Base-by-base conservation (phyloP, 2,888 invertebrate genomes). In the Apodemia mormo region DNA sequence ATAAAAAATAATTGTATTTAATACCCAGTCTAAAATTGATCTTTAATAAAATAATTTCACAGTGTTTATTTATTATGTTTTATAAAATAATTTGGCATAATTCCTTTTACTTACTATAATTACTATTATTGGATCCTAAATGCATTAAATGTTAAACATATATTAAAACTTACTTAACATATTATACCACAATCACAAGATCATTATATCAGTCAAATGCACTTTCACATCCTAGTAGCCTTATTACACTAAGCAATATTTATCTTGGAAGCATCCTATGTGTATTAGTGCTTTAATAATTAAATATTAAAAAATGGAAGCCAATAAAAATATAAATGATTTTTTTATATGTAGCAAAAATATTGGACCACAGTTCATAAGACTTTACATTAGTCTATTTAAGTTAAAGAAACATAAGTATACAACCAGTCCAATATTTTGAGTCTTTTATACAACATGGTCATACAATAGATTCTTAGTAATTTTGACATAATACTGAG, bases 71-170 rank as follows among this genome's bases (percentile, higher is more conserved):
- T 73, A 72, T 71, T 75, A 72, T 68, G 73, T 83, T 84, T 85
- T 84, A 90, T 81, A 90, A 90, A 89, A 87, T 88, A 89, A 89
- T 92, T 93, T 91, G 90, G 90, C 86, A 90, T 90, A 86, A 84
- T 82, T 81, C 85, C 74, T 79, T 81, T 78, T 83, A 84, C 81
- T 81, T 87, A 83, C 87, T 90, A 90, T 83, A 75, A 68, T 54
- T 68, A 49, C 12, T 49, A 49, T 10, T 10, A 66, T 87, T 84
- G 83, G 87, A 84, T 84, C 83, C 85, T 92, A 92, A 92, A 92
- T 92, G 92, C 91, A 88, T 78, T 82, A 83, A 84, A 81, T 70
- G 72, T 86, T 83, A 85, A 81, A 87, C 88, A 86, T 88, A 85
- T 86, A 82, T 85, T 79, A 81, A 83, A 81, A 82, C 80, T 86